Evolutionary conservation across 2,797 vertebrate genomes (phyloP), one percentile per base, ranked within the genome.

Genomic region (Eulemur coronatus): DNA sequence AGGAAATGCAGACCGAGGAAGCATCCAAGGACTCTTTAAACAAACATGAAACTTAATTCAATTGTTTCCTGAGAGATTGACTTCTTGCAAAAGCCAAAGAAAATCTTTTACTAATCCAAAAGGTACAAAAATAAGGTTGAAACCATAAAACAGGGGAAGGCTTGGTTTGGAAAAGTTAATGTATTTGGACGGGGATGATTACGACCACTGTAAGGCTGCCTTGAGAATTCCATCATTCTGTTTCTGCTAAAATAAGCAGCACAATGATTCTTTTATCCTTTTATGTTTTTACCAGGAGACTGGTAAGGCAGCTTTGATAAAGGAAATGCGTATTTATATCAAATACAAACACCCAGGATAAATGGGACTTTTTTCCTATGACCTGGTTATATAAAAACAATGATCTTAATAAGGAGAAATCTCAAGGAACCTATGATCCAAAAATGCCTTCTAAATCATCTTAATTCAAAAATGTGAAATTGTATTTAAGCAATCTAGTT

Each of bases 11-110:
- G 88, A 94, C 78, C 84, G 76, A 76, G 86, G 67, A 48, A 55
- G 50, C 85, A 78, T 12, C 18, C n/a, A 17, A 38, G 18, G 94
- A 72, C 87, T 95, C 63, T 97, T 97, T 78, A 96, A 73, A 95
- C n/a, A 91, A 89, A 91, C 63, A 48, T 0, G 18, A 94, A 92
- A 50, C 73, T 88, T 96, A 97, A 96, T 2, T 4, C 85, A 55
- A 13, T 93, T 81, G 91, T 98, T 98, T 98, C 90, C 95, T 90
- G 82, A 35, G 9, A 84, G 89, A 57, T 1, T 70, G 90, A 43
- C 41, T 97, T 94, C 76, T 97, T 75, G 52, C 80, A 92, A 97
- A 97, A 89, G 96, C 59, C 92, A 97, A 97, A 97, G 92, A 96
- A 95, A 97, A 69, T 89, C 43, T 59, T 92, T 80, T 55, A 48